Evolutionary conservation across 2,888 invertebrate genomes (phyloP).

Genomic region (Hoplodrina blanda): DNA sequence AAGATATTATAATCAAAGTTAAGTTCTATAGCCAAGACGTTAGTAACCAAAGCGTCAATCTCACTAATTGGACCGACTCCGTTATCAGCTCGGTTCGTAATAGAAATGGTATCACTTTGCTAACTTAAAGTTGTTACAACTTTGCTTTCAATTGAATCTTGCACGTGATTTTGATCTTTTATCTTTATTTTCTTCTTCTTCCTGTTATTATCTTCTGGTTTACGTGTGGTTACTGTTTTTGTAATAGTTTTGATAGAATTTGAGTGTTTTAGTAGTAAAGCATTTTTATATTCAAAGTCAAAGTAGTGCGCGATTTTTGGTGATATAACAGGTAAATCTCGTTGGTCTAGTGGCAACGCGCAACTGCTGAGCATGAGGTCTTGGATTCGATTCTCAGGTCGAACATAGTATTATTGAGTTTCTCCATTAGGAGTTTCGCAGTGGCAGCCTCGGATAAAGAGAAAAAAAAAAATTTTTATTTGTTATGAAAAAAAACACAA

Average conservation of each 20-base stretch:
- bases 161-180: slow-evolving; percentile 54
- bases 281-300: too few species aligned
- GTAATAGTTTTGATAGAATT: neutral
- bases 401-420: too few species aligned
- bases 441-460: too few species aligned
- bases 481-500: too few species aligned
- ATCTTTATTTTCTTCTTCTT: slow-evolving; percentile 19
- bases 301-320: too few species aligned
- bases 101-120: slow-evolving; percentile 61
- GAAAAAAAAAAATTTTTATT: too few species aligned
- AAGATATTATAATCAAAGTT: slow-evolving; percentile 41
- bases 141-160: slow-evolving; percentile 60
- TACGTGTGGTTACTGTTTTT: neutral
- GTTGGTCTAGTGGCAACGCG: too few species aligned
- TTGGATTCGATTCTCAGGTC: too few species aligned
- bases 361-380: too few species aligned
- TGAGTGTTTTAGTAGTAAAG: neutral
- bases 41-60: slow-evolving; percentile 56
- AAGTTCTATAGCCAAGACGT: slow-evolving; percentile 45
- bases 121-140: slow-evolving; percentile 55
- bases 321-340: too few species aligned
- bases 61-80: slow-evolving; percentile 56
- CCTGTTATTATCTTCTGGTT: slow-evolving; percentile 2
- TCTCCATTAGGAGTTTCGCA: too few species aligned
- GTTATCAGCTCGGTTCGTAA: slow-evolving; percentile 55